Percentiles rank a stretch among this genome's conserved stretches.
Conservation (phyloP, 2,888 invertebrate species). For the Phyllotreta cruciferae region DNA sequence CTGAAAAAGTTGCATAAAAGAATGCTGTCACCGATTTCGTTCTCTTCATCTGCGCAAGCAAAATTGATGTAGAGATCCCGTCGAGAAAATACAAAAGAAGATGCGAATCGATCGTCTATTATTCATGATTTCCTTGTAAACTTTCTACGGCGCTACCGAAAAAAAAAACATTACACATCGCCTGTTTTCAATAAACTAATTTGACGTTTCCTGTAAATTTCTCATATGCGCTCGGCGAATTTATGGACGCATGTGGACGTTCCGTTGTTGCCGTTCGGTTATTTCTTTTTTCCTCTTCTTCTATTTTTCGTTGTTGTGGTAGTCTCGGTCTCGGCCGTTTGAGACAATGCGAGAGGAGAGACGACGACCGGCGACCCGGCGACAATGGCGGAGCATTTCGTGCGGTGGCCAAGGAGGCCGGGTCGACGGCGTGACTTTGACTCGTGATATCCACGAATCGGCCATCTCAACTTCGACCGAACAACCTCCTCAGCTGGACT, state of each 20-base stretch:
- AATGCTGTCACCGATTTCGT: too few species aligned
- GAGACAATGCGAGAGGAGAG: conserved; percentile 36
- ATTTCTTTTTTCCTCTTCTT: conserved; percentile 9
- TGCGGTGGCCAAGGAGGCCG: conserved; percentile 49
- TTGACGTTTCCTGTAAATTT: conserved; percentile 35
- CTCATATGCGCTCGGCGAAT: conserved; percentile 31
- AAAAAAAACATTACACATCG: conserved; percentile 26
- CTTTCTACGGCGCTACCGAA: conserved; percentile 28
- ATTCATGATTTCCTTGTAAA: conserved; percentile 28
- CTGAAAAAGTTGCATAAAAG: too few species aligned
- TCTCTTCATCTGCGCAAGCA: too few species aligned
- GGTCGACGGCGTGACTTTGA: conserved; percentile 51
- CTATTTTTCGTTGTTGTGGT: conserved; percentile 18
- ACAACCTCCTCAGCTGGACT: conserved; percentile 22
- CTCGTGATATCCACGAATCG: conserved; percentile 51
- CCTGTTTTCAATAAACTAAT: conserved; percentile 31
- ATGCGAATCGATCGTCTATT: conserved; percentile 2
- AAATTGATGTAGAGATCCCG: too few species aligned
- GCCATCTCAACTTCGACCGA: conserved; percentile 43
- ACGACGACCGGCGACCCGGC: conserved; percentile 30
- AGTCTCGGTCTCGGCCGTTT: conserved; percentile 17
- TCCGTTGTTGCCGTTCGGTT: conserved; percentile 19
- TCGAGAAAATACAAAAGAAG: too few species aligned
- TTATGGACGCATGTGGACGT: conserved; percentile 33
- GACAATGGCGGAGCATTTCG: conserved; percentile 43